Conservation (phyloP, 37 sponge, comb jelly and placozoan genomes). For the Geodia barretti region DNA sequence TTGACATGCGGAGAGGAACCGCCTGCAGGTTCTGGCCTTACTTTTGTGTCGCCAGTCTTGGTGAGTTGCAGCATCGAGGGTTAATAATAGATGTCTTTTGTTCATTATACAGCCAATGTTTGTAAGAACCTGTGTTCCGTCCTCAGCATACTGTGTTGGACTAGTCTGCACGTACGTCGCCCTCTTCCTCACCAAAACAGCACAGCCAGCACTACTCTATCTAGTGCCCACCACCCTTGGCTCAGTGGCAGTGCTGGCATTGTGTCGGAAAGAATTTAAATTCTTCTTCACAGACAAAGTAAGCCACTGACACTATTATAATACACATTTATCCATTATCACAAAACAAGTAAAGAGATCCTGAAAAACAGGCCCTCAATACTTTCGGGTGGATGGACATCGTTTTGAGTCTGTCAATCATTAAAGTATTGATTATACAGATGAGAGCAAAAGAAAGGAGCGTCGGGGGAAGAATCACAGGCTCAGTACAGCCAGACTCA, state of each 20-base stretch:
- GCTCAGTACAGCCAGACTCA: too few relatives aligned
- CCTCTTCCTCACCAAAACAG: conserved; percentile 54
- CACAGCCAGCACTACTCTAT: conserved; percentile 90
- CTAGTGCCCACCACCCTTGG: conserved; percentile 81
- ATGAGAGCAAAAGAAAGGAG: too few relatives aligned
- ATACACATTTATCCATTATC: too few relatives aligned
- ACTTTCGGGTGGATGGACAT: too few relatives aligned
- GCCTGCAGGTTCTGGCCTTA: conserved; percentile 25
- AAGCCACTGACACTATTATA: too few relatives aligned
- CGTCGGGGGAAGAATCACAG: too few relatives aligned
- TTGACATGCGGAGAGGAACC: conserved; percentile 28
- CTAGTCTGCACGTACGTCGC: conserved; percentile 61
- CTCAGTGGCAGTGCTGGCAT: conserved; percentile 51
- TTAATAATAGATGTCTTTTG: neutral
- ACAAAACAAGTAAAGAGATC: too few relatives aligned
- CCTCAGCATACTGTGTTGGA: conserved; percentile 75
- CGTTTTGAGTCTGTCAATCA: too few relatives aligned
- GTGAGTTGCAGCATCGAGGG: conserved; percentile 20
- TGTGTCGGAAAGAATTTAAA: conserved; percentile 50
- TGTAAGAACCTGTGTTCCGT: neutral
- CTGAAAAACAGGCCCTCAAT: too few relatives aligned
- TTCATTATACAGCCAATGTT: neutral
- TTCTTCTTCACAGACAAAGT: conserved; percentile 66
- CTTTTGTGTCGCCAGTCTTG: conserved; percentile 16
- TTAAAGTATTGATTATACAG: too few relatives aligned